These are phyloP conservation scores for Lepidotrigona ventralis DNA, from an alignment of 1,140 invertebrate species.

Conservation along the genomic window DNA sequence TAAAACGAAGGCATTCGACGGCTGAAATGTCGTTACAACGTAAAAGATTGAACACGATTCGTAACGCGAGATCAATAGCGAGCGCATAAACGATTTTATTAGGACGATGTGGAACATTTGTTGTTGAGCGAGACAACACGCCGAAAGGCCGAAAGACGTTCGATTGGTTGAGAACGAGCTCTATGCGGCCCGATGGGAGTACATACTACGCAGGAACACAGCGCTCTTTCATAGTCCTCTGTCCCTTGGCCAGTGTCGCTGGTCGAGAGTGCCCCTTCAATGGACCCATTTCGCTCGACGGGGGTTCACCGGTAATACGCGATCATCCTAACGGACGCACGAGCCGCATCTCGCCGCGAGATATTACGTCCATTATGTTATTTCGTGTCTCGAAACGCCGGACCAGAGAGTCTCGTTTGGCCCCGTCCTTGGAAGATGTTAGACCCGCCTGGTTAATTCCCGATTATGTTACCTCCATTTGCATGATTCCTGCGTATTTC, in stretches of 20 bases:
- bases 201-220: slow-evolving; percentile 60
- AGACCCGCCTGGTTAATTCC: background rate
- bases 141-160: slow-evolving; percentile 21
- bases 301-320: slow-evolving; percentile 64
- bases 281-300: slow-evolving; percentile 61
- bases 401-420: slow-evolving; percentile 1
- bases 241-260: slow-evolving; percentile 37
- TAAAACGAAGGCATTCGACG: background rate
- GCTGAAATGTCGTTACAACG: background rate
- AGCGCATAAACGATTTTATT: slow-evolving; percentile 26
- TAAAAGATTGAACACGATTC: background rate
- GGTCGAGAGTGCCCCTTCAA: slow-evolving; percentile 56
- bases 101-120: slow-evolving; percentile 24
- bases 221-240: slow-evolving; percentile 55
- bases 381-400: slow-evolving; percentile 15
- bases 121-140: slow-evolving; percentile 41
- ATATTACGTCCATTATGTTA: slow-evolving; percentile 55
- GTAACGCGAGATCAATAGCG: slow-evolving; percentile 15
- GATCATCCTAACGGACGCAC: slow-evolving; percentile 59
- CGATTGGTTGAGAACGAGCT: slow-evolving; percentile 45
- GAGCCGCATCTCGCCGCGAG: slow-evolving; percentile 54
- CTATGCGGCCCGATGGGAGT: slow-evolving; percentile 59
- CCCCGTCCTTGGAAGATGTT: background rate
- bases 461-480: background rate
- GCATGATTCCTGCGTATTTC: background rate